These are phyloP conservation scores for Echinops telfairi DNA, from an alignment of 2,113 vertebrate genomes.

Conservation along the genomic window DNA sequence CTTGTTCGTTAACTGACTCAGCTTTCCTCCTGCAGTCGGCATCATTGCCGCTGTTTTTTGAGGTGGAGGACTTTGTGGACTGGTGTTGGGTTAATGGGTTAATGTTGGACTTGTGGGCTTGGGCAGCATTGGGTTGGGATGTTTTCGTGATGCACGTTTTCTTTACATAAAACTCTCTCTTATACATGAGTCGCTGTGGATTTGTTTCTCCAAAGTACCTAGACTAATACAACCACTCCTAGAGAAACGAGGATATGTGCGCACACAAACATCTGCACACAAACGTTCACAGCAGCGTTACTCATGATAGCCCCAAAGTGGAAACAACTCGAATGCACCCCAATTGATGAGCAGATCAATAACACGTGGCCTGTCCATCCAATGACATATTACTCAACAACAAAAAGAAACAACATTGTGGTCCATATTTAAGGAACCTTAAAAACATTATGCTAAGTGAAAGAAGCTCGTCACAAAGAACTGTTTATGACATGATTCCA, in stretches of 20 bases:
- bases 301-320: not conserved
- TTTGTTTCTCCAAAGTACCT: too few species aligned
- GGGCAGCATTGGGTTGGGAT: too few species aligned
- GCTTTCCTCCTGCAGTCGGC: too few species aligned
- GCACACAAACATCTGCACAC: not conserved
- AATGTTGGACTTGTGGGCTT: too few species aligned
- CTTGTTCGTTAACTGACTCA: too few species aligned
- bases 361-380: not conserved
- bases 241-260: not conserved
- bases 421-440: not conserved
- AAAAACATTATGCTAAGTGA: not conserved
- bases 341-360: not conserved
- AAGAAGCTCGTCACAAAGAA: not conserved
- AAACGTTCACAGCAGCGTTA: not conserved
- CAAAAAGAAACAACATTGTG: not conserved
- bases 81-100: too few species aligned
- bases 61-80: too few species aligned
- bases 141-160: too few species aligned
- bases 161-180: too few species aligned
- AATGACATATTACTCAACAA: not conserved
- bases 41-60: too few species aligned
- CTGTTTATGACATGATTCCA: not conserved
- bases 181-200: too few species aligned
- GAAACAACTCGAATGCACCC: not conserved
- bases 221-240: too few species aligned